These are phyloP conservation scores for Clarias macrocephalus DNA, from an alignment of 2,113 vertebrate genomes.

Conservation along the genomic window DNA sequence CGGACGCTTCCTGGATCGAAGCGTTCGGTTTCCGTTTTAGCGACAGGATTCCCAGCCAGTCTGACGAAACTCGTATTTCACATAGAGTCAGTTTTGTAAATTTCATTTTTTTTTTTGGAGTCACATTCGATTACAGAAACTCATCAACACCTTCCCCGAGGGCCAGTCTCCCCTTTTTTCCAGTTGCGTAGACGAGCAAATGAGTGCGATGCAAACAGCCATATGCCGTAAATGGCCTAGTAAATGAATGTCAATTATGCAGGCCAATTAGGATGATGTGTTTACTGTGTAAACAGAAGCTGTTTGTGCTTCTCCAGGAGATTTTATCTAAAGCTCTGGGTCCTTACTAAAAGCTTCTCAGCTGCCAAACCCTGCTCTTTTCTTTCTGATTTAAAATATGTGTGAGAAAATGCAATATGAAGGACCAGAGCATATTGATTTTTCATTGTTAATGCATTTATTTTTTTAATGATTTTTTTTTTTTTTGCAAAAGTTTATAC, in stretches of 20 bases:
- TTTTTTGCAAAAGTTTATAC: not conserved
- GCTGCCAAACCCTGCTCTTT: conserved; percentile 38
- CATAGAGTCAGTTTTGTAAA: conserved; percentile 19
- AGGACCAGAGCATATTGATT: not conserved
- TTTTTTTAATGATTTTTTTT: not conserved
- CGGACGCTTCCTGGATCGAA: conserved; percentile 41
- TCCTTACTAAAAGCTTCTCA: conserved; percentile 33
- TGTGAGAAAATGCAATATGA: not conserved
- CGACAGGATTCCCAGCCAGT: conserved; percentile 41
- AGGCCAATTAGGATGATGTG: conserved; percentile 58
- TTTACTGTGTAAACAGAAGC: conserved; percentile 63
- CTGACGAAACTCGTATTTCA: conserved; percentile 34
- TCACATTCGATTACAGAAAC: conserved; percentile 42
- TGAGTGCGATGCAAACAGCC: conserved; percentile 48
- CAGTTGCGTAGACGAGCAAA: conserved; percentile 47
- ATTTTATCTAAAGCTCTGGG: conserved; percentile 44
- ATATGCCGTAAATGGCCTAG: conserved; percentile 53
- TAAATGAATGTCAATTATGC: conserved; percentile 61
- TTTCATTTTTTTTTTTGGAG: conserved; percentile 26
- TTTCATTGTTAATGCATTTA: not conserved
- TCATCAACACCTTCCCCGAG: conserved; percentile 49
- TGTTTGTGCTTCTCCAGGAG: conserved; percentile 49
- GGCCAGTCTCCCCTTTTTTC: conserved; percentile 2
- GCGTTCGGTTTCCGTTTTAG: conserved; percentile 22
- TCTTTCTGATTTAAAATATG: conserved; percentile 39